A percentile compares a stretch with the other conserved stretches of the same genome.
Evolutionary conservation across 2,797 vertebrate species (phyloP).

Genomic region (Nannoperca obscura): DNA sequence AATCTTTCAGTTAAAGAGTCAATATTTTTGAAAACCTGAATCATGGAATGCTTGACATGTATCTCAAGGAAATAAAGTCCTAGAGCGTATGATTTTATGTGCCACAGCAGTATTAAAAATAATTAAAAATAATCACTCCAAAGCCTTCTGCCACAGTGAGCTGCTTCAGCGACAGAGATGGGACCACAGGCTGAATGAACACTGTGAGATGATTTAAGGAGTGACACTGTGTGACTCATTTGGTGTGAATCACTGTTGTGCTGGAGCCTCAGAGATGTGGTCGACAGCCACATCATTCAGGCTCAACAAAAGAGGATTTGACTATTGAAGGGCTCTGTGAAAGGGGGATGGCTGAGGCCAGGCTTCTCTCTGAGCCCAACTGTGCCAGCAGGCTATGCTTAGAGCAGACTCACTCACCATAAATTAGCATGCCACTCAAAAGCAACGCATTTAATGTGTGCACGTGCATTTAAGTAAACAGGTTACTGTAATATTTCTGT

Average conservation of each 20-base stretch:
- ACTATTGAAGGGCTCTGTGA: constrained; percentile 12
- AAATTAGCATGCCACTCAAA: background rate
- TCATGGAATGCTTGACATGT: background rate
- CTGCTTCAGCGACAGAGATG: constrained; percentile 19
- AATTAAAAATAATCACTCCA: background rate
- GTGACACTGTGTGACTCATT: constrained; percentile 44
- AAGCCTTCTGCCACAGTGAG: background rate
- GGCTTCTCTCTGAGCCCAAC: background rate
- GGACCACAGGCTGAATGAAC: constrained; percentile 26
- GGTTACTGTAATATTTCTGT: background rate
- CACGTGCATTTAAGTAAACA: background rate
- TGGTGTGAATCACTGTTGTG: constrained; percentile 46
- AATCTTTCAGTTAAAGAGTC: background rate
- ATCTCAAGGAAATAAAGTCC: background rate
- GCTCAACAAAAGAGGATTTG: constrained; percentile 35
- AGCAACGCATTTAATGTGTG: background rate
- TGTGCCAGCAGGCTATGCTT: background rate
- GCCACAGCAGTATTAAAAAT: background rate
- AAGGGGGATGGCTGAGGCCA: background rate
- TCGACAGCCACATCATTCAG: constrained; percentile 41
- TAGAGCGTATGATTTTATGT: background rate
- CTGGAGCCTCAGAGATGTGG: constrained; percentile 32
- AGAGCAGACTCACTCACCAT: background rate
- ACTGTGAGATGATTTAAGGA: constrained; percentile 26
- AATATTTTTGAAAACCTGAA: background rate